phyloP scores from a whole-genome alignment of 2,888 invertebrate species.

The Pollenia amentaria region DNA sequence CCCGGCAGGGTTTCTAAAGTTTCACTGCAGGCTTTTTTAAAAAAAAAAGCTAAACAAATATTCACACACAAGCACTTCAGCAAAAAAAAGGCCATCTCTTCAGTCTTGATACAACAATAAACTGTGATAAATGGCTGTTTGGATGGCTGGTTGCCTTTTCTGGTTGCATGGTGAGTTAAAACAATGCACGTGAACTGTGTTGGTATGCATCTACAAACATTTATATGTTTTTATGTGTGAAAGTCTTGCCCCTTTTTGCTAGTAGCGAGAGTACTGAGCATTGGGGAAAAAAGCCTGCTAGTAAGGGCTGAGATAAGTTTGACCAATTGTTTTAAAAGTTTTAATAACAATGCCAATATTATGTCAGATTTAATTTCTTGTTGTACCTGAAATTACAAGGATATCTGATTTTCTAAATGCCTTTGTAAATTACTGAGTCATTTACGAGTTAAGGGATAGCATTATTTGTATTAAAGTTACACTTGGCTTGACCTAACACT shows the following conservation, averaged over 20 bases:
- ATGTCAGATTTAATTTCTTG: no score
- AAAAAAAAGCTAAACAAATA: conserved; percentile 14
- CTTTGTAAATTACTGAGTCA: no score
- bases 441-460: no score
- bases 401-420: no score
- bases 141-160: conserved; percentile 20
- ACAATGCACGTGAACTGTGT: conserved; percentile 36
- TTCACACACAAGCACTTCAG: conserved; percentile 23
- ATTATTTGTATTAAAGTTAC: no score
- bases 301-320: conserved; percentile 7
- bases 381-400: no score
- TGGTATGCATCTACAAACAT: neutral
- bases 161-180: conserved; percentile 6
- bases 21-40: conserved; percentile 16
- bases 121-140: conserved; percentile 49
- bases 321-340: no score
- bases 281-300: neutral
- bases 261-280: neutral
- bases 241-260: neutral
- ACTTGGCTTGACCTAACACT: no score
- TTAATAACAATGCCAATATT: no score
- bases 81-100: neutral
- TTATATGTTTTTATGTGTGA: conserved; percentile 2
- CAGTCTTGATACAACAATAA: conserved; percentile 32
- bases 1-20: neutral